These are phyloP conservation scores for Dynastes grantii DNA, from an alignment of 2,888 invertebrate genomes.

Conservation along the genomic window DNA sequence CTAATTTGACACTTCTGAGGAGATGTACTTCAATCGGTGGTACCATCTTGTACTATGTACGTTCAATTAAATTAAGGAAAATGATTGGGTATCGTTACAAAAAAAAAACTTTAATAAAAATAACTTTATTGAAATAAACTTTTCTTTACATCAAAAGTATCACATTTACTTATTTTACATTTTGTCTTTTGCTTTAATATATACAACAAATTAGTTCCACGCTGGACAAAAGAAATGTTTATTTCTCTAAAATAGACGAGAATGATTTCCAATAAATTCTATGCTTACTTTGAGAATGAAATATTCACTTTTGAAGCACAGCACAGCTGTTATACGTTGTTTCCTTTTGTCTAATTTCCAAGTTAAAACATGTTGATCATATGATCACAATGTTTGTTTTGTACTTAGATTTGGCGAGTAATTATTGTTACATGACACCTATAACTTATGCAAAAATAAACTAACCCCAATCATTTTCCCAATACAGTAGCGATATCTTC, in stretches of 20 bases:
- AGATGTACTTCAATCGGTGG: constrained; percentile 52
- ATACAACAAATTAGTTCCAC: constrained; percentile 39
- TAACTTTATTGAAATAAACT: constrained; percentile 63
- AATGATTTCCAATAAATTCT: constrained; percentile 23
- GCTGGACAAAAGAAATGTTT: constrained; percentile 55
- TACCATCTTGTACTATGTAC: constrained; percentile 53
- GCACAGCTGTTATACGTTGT: constrained; percentile 14
- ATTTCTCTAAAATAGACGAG: constrained; percentile 55
- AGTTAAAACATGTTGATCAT: constrained; percentile 32
- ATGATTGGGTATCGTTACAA: constrained; percentile 46
- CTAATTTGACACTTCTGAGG: constrained; percentile 9
- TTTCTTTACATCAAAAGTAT: constrained; percentile 61
- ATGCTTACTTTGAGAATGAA: constrained; percentile 35
- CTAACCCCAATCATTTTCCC: constrained; percentile 61
- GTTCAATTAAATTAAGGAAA: constrained; percentile 46
- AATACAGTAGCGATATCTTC: constrained; percentile 47
- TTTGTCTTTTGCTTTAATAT: constrained; percentile 49
- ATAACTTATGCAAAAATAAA: constrained; percentile 54
- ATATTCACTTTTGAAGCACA: constrained; percentile 21
- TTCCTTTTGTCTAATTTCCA: constrained; percentile 32
- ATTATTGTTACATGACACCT: constrained; percentile 46
- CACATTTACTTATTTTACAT: constrained; percentile 60
- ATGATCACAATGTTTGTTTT: constrained; percentile 52
- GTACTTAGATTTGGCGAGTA: constrained; percentile 58
- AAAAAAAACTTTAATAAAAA: constrained; percentile 57